Conservation (phyloP, 2,888 invertebrate genomes). For the Carabus problematicus region DNA sequence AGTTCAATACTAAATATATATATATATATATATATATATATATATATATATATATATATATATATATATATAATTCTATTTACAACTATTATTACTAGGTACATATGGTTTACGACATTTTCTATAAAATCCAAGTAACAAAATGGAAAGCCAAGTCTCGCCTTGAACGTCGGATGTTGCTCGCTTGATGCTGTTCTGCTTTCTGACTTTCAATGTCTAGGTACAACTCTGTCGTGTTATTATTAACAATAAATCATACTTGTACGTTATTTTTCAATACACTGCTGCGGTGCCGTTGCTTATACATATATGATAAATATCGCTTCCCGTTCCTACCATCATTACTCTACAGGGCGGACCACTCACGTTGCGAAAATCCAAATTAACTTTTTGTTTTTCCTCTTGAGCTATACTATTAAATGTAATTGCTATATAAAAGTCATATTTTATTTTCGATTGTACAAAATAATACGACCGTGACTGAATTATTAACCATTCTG, state of each 20-base stretch:
- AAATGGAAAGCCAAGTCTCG: constrained; percentile 32
- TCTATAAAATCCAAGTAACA: constrained; percentile 20
- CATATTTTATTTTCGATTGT: constrained; percentile 10
- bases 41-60: too few relatives aligned
- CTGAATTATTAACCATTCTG: not conserved
- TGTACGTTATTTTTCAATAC: not conserved
- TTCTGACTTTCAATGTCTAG: constrained; percentile 39
- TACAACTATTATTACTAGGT: too few relatives aligned
- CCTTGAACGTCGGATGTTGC: constrained; percentile 35
- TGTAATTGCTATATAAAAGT: constrained; percentile 4
- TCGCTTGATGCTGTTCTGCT: constrained; percentile 26
- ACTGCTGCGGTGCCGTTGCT: not conserved
- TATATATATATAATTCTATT: too few relatives aligned
- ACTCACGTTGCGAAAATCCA: too few relatives aligned
- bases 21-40: too few relatives aligned
- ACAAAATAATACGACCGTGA: constrained; percentile 7
- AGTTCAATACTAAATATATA: too few relatives aligned
- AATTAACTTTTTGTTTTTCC: too few relatives aligned
- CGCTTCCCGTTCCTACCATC: not conserved
- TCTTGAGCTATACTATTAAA: not conserved
- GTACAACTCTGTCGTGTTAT: constrained; percentile 10
- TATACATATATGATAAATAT: constrained; percentile 12
- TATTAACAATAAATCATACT: constrained; percentile 3
- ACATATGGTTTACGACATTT: not conserved
- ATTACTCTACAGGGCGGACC: too few relatives aligned